Conservation (phyloP, 2,113 vertebrate genomes). For the Neotragus moschatus region DNA sequence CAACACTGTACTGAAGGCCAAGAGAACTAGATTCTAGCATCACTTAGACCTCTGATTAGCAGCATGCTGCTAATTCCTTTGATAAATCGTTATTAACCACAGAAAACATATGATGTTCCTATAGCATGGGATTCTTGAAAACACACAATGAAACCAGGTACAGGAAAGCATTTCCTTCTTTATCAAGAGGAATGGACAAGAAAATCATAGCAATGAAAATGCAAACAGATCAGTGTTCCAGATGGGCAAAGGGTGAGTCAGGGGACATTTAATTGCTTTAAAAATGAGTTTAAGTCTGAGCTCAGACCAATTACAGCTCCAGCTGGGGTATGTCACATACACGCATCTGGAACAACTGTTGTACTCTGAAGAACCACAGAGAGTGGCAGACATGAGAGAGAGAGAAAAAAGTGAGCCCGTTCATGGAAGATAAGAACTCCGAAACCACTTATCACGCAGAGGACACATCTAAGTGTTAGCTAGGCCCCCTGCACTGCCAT, state of each 20-base stretch:
- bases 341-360: fast-evolving
- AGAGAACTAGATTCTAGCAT: not conserved
- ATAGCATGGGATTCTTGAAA: not conserved
- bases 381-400: not conserved
- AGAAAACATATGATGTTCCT: not conserved
- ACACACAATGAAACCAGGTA: not conserved
- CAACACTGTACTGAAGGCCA: fast-evolving
- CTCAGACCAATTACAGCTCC: not conserved
- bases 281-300: not conserved
- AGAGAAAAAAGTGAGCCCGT: not conserved
- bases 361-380: not conserved
- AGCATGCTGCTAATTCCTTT: not conserved
- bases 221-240: not conserved
- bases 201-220: not conserved
- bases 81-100: not conserved
- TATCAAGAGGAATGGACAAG: not conserved
- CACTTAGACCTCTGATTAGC: not conserved
- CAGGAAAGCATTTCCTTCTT: not conserved
- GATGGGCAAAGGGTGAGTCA: not conserved
- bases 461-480: not conserved
- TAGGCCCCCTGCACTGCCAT: not conserved
- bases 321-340: not conserved
- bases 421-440: not conserved
- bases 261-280: not conserved
- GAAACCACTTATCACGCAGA: not conserved